These are phyloP conservation scores for Orchesella cincta DNA, from an alignment of 1,140 invertebrate species.

Conservation along the genomic window DNA sequence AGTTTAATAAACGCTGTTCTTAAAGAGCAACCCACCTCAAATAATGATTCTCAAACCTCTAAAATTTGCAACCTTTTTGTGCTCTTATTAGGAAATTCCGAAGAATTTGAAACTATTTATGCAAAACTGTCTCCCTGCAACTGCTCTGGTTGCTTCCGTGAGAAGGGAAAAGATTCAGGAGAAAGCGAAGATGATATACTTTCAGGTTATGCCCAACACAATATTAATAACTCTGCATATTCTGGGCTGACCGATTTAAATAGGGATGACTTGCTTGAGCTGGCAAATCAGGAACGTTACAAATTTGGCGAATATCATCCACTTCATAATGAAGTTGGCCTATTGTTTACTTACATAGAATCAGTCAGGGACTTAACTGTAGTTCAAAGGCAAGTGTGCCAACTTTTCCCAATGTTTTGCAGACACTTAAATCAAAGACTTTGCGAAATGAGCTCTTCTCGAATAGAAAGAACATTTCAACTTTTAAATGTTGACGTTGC, in stretches of 20 bases:
- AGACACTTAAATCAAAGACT: neutral
- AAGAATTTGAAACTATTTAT: too few relatives aligned
- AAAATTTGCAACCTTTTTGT: too few relatives aligned
- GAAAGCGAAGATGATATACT: neutral
- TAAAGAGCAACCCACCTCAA: neutral
- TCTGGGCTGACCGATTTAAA: neutral
- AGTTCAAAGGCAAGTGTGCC: neutral
- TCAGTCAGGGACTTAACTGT: neutral
- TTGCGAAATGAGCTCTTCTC: neutral
- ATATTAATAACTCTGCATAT: neutral
- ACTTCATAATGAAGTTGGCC: neutral
- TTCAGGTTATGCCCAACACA: neutral
- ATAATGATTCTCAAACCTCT: neutral
- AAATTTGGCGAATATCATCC: neutral
- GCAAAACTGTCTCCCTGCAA: too few relatives aligned
- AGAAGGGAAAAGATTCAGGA: neutral
- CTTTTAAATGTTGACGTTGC: neutral
- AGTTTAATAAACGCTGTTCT: neutral
- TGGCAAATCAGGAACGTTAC: neutral
- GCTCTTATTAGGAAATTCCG: too few relatives aligned
- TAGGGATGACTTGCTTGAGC: too few relatives aligned
- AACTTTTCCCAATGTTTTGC: neutral
- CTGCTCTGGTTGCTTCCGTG: neutral
- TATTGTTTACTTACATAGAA: neutral
- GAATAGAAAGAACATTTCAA: neutral